Evolutionary conservation across 2,888 invertebrate species (phyloP).

Genomic region (Tineola bisselliella): DNA sequence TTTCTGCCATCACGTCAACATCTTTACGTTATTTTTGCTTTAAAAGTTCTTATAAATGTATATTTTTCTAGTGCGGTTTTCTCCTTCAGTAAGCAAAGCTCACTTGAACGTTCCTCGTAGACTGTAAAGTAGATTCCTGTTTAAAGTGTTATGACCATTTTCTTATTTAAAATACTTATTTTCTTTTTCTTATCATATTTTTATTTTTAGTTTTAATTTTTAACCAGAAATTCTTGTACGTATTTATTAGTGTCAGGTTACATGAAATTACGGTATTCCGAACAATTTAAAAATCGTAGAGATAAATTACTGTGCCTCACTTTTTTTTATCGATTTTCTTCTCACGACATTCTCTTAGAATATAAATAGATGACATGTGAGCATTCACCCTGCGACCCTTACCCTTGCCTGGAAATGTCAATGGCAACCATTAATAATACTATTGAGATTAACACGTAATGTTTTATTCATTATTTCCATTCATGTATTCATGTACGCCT

Average conservation of each 20-base stretch:
- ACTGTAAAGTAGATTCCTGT: neutral
- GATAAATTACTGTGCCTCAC: no score
- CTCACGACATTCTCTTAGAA: neutral
- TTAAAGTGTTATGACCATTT: neutral
- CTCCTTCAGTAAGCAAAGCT: neutral
- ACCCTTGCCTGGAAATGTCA: neutral
- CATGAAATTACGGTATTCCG: no score
- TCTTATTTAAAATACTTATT: neutral
- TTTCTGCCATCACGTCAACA: slow-evolving; percentile 1
- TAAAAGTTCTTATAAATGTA: neutral
- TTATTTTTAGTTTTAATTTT: no score
- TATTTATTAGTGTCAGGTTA: no score
- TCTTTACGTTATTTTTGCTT: neutral
- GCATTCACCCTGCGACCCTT: neutral
- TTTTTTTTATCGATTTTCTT: neutral
- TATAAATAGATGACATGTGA: neutral
- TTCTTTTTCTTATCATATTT: neutral
- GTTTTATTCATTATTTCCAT: neutral
- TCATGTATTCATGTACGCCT: no score
- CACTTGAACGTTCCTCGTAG: neutral
- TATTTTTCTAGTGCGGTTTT: neutral
- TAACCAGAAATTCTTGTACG: no score
- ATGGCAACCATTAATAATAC: slow-evolving; percentile 7
- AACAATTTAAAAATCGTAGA: no score
- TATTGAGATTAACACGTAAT: neutral